These are phyloP conservation scores for Eilema griseolum DNA, from an alignment of 2,888 invertebrate genomes.

Conservation along the genomic window DNA sequence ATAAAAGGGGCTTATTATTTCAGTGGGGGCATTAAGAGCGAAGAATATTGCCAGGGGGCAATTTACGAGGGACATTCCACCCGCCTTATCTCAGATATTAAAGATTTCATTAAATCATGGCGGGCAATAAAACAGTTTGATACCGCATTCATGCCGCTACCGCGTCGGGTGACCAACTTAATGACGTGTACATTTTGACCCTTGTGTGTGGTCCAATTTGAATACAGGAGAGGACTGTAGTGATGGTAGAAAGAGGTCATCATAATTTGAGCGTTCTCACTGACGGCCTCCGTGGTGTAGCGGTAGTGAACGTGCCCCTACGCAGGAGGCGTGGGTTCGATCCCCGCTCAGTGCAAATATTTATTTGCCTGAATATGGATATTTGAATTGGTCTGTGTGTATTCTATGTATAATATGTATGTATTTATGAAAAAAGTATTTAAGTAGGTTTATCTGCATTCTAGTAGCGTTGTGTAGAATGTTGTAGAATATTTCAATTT, in stretches of 20 bases:
- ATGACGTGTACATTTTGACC: conserved; percentile 79
- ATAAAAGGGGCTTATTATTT: conserved; percentile 54
- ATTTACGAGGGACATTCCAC: conserved; percentile 73
- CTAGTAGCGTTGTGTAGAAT: too few species aligned
- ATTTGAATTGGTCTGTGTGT: too few species aligned
- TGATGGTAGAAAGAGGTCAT: background rate
- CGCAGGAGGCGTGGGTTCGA: too few species aligned
- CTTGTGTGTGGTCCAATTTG: conserved; percentile 52
- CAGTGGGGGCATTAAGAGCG: conserved; percentile 59
- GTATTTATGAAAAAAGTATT: too few species aligned
- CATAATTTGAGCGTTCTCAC: too few species aligned
- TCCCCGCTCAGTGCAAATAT: too few species aligned
- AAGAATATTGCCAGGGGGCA: conserved; percentile 72
- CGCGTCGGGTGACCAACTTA: conserved; percentile 80
- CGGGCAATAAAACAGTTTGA: conserved; percentile 86
- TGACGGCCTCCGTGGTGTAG: too few species aligned
- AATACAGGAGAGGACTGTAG: conserved; percentile 2
- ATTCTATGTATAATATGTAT: too few species aligned
- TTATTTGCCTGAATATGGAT: too few species aligned
- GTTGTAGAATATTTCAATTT: too few species aligned
- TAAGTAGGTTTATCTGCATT: too few species aligned
- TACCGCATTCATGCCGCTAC: conserved; percentile 76
- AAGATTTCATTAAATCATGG: conserved; percentile 87
- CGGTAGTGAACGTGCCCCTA: too few species aligned
- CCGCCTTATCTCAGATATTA: conserved; percentile 82